phyloP scores from a whole-genome alignment of 2,113 vertebrate species.

The Apus apus region DNA sequence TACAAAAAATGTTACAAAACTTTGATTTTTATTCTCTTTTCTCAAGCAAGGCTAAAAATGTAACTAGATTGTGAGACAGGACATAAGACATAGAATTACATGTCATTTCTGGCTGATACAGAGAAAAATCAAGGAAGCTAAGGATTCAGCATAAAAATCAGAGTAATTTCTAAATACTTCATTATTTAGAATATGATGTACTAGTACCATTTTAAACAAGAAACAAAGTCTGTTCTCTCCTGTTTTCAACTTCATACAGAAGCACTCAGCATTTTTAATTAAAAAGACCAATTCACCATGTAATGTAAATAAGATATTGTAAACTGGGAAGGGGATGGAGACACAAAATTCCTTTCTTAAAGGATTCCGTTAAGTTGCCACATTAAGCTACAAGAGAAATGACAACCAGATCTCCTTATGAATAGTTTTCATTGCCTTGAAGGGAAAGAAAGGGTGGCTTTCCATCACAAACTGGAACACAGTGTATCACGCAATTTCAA shows the following conservation, averaged over 20 bases:
- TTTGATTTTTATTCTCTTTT: neutral
- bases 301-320: neutral
- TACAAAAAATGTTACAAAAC: neutral
- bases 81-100: constrained; percentile 4
- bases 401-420: neutral
- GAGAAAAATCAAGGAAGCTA: neutral
- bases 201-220: neutral
- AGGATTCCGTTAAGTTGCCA: neutral
- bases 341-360: neutral
- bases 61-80: neutral
- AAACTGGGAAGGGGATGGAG: accelerated
- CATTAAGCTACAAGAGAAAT: neutral
- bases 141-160: neutral
- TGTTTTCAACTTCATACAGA: neutral
- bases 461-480: neutral
- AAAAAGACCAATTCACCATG: neutral
- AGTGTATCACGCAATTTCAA: neutral
- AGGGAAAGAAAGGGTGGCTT: neutral
- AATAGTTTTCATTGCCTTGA: neutral
- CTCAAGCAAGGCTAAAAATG: neutral
- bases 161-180: neutral
- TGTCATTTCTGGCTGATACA: neutral
- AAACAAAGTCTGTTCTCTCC: neutral
- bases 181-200: neutral
- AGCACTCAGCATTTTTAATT: neutral